Conservation (phyloP, 2,113 vertebrate genomes). For the Parotia lawesii region DNA sequence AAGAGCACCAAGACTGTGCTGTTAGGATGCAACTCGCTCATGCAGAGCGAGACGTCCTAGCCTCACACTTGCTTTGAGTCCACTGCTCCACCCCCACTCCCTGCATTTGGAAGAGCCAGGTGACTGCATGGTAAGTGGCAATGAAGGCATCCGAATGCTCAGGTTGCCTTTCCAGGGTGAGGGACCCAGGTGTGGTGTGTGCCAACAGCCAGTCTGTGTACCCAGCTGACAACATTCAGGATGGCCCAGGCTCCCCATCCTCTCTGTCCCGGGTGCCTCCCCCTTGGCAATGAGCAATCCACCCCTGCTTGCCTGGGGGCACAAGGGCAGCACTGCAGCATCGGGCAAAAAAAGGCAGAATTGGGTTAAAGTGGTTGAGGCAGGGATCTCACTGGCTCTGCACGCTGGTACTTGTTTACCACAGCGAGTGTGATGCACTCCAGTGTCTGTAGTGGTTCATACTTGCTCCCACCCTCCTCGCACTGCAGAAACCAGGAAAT, state of each 20-base stretch:
- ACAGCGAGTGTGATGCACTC: neutral
- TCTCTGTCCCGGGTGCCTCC: accelerated
- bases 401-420: accelerated
- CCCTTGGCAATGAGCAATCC: neutral
- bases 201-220: neutral
- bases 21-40: neutral
- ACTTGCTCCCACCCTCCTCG: neutral
- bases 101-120: neutral
- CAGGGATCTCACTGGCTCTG: neutral
- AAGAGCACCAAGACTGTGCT: neutral
- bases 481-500: neutral
- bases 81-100: neutral
- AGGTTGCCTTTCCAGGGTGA: neutral
- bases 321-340: accelerated
- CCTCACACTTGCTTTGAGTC: neutral
- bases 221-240: neutral
- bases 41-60: neutral
- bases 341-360: neutral
- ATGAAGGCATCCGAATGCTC: neutral
- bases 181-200: neutral
- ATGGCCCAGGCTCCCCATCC: neutral
- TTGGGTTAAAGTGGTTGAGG: neutral
- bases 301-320: neutral
- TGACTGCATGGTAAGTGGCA: neutral
- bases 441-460: neutral